Conservation (phyloP, 2,797 vertebrate species). For the Tapera naevia region DNA sequence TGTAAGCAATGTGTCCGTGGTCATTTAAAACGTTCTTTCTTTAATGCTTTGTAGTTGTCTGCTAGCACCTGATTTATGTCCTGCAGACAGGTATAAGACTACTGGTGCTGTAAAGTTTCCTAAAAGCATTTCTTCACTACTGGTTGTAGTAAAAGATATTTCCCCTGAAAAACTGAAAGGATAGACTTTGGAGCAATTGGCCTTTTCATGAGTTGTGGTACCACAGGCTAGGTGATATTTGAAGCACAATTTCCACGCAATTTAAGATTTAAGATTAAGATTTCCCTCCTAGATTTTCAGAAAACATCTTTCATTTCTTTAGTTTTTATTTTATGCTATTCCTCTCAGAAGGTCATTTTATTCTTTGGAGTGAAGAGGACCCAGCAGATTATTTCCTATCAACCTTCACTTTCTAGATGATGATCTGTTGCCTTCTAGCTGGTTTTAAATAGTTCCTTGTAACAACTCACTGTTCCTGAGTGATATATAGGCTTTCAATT, state of each 20-base stretch:
- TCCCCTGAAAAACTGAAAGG: slow-evolving; percentile 7
- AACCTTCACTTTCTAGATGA: neutral
- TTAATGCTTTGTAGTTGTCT: slow-evolving; percentile 18
- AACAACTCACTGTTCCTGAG: neutral
- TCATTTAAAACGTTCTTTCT: neutral
- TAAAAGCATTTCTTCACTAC: neutral
- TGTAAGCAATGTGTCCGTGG: neutral
- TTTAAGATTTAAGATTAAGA: slow-evolving; percentile 59
- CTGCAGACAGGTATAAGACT: neutral
- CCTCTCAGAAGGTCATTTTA: neutral
- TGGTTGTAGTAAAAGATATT: slow-evolving; percentile 39
- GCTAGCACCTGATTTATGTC: neutral
- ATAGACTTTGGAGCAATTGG: slow-evolving; percentile 28
- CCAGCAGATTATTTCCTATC: neutral
- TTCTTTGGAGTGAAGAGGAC: neutral
- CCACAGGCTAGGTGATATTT: neutral
- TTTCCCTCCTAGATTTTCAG: slow-evolving; percentile 20
- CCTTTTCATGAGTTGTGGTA: slow-evolving; percentile 17
- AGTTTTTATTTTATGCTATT: no score
- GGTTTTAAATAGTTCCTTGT: slow-evolving; percentile 4
- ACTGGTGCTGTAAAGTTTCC: neutral
- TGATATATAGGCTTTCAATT: neutral
- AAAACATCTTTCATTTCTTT: neutral
- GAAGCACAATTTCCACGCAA: slow-evolving; percentile 42
- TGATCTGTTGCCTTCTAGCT: neutral